Base-by-base conservation (phyloP, 1,140 invertebrate species). In the Hylaeus anthracinus region DNA sequence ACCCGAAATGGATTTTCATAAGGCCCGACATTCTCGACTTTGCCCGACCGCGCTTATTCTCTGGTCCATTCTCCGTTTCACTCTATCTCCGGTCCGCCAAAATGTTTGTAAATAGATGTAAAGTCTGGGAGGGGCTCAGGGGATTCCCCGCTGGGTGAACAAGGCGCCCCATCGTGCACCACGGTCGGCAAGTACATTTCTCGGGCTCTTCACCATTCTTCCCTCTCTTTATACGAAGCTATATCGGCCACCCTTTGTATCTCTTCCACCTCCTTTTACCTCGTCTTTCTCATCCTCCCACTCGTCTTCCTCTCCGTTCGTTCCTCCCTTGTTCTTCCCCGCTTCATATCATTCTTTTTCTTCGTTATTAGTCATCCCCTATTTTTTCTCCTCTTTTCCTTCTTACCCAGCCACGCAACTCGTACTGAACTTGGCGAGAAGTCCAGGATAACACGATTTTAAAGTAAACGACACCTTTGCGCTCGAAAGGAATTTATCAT, bases 31-130 rank as follows among this genome's bases (percentile, higher is more conserved):
- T 88, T 89, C 87, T 81, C 79, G 64, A 63, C 84, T 86, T 88
- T 88, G 79, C 53, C 60, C 64, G 76, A 66, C 86, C 85, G 83
- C 75, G 75, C 58, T 69, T 81, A 65, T 72, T 88, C 72, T 70
- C 61, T 67, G 26, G 15, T 43, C 81, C 71, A 65, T 80, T 70
- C 79, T 85, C 72, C 70, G 72, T 84, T 86, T 82, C 53, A 78
- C 64, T 79, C 71, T 66, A 73, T 88, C 86, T 72, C 79, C 26
- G 48, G 48, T 84, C 86, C 88, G 91, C 90, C 91, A 92, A 92
- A 92, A 92, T 92, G 90, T 92, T 92, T 91, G 91, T 92, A 92
- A 92, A 92, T 92, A 92, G 88, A 90, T 89, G 83, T 88, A 85
- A 88, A 91, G 86, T 90, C 88, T 90, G 86, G 91, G 87, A 88